A percentile compares a stretch with the other conserved stretches of the same genome.
Conservation (phyloP, 2,888 invertebrate genomes). For the Acronicta leporina region DNA sequence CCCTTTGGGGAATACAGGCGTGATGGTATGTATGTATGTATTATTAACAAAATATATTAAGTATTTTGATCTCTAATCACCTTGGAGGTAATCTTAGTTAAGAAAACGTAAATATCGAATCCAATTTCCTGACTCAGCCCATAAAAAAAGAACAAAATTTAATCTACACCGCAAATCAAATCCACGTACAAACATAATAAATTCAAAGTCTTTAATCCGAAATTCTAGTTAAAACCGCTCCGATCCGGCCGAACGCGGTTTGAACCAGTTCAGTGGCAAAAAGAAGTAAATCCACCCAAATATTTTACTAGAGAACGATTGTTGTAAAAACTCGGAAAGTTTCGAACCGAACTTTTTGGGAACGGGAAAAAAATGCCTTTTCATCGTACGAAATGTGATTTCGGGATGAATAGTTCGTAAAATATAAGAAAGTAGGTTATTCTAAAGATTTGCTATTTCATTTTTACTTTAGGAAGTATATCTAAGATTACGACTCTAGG, state of each 20-base stretch:
- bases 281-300: conserved; percentile 32
- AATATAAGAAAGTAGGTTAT: conserved; percentile 34
- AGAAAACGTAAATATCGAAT: not conserved
- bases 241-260: conserved; percentile 39
- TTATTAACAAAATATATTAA: no score
- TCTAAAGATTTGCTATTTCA: conserved; percentile 28
- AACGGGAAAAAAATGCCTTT: conserved; percentile 37
- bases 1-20: no score
- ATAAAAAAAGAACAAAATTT: not conserved
- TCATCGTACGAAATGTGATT: conserved; percentile 45
- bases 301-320: conserved; percentile 38
- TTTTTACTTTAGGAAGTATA: conserved; percentile 15
- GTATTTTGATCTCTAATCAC: no score
- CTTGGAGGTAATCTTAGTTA: not conserved
- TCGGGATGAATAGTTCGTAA: conserved; percentile 39
- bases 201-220: conserved; percentile 37
- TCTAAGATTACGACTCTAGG: no score
- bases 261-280: conserved; percentile 29
- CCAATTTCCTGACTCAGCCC: not conserved
- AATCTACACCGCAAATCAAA: conserved; percentile 12
- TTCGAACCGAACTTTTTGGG: conserved; percentile 32
- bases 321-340: conserved; percentile 39
- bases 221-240: conserved; percentile 42
- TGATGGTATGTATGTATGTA: no score
- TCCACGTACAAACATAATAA: conserved; percentile 37